Evolutionary conservation across 2,797 vertebrate genomes (phyloP), one percentile per base, ranked within the genome.

Genomic region (Acipenser transmontanus): DNA sequence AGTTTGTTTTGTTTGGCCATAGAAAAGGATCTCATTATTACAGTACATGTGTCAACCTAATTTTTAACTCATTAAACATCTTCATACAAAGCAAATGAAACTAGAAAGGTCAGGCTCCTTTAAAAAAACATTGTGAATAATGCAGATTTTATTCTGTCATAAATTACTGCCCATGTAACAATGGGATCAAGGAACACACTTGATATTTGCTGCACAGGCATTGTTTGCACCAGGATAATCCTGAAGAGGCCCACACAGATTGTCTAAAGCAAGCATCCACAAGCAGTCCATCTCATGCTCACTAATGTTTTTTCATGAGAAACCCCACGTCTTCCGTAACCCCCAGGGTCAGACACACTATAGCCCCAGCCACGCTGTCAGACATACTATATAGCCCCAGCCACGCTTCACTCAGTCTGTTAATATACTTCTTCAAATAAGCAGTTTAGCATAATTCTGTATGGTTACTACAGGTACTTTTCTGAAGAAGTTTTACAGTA

Each of bases 171-270:
- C 34, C 34, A 34, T 4, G 34, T 34, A 34, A 34, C 34, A 3
- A 34, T 34, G 34, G 34, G 34, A 34, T 34, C 34, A 34, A 34
- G 34, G 34, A 34, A 34, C 34, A 3, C 34, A 3, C 34, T 34
- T 34, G 34, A 4, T 4, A 80, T 73, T 64, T 72, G 72, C 64
- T 68, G 70, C 64, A 57, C 8, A 67, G 73, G 70, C 72, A 81
- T 82, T 86, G 83, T 86, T 83, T 74, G 69, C 71, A 70, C 72
- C 70, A 70, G 79, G 77, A 84, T 81, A 83, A 81, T 76, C 75
- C 77, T 49, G n/a, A 54, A n/a, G 52, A 54, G 52, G 8, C 5
- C 52, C 52, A 34, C 52, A 54, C 52, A 54, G 9, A 54, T 34
- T 54, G 52, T 54, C 52, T 7, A 54, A 54, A 54, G 52, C 52